phyloP scores from a whole-genome alignment of 2,797 vertebrate species.

The Anguilla anguilla region DNA sequence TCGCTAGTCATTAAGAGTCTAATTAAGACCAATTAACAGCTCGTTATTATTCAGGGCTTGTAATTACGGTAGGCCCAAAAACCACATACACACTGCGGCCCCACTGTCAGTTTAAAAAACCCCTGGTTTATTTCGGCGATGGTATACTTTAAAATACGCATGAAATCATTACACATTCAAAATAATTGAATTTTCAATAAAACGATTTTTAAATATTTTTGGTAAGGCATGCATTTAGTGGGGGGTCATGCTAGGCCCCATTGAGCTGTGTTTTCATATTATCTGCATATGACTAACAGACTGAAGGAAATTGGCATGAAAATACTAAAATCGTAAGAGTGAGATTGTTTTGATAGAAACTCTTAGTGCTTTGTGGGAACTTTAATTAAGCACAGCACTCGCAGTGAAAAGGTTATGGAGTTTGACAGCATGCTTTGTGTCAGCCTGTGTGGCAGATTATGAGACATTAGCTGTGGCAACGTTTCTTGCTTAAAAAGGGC shows the following conservation, averaged over 20 bases:
- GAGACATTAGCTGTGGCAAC: conserved; percentile 59
- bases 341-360: conserved; percentile 15
- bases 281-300: not conserved
- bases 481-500: conserved; percentile 65
- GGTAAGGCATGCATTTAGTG: not conserved
- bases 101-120: not conserved
- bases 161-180: not conserved
- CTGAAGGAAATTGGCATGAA: not conserved
- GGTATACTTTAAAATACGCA: not conserved
- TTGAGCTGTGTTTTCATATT: not conserved
- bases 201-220: not conserved
- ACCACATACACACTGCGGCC: not conserved
- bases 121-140: not conserved
- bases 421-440: conserved; percentile 68
- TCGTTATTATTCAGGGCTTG: not conserved
- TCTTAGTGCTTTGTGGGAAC: conserved; percentile 29
- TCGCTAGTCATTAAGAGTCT: not conserved
- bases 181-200: not conserved
- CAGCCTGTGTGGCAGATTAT: conserved; percentile 59
- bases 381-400: conserved; percentile 10
- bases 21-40: not conserved
- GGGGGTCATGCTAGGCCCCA: not conserved
- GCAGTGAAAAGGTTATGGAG: conserved; percentile 51
- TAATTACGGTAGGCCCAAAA: not conserved
- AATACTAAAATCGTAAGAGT: not conserved